These are phyloP conservation scores for Batillaria attramentaria DNA, from an alignment of 1,140 invertebrate species.

Conservation along the genomic window DNA sequence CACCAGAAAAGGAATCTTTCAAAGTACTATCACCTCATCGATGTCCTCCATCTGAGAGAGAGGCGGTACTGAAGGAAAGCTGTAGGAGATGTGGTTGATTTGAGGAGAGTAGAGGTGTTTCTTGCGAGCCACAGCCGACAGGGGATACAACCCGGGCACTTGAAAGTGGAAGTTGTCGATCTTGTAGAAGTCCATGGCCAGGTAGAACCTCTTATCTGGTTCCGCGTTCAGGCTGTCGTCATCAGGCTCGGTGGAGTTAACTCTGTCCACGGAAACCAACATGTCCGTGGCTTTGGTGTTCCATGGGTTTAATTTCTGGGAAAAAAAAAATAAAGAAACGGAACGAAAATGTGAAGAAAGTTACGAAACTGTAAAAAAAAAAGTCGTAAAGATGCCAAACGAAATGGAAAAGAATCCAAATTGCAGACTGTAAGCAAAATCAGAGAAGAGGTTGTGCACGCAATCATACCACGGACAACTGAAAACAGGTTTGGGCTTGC, in stretches of 20 bases:
- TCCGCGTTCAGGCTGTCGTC: slow-evolving; percentile 70
- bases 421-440: too few relatives aligned
- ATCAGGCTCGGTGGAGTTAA: slow-evolving; percentile 21
- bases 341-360: too few relatives aligned
- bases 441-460: too few relatives aligned
- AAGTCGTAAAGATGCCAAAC: too few relatives aligned
- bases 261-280: slow-evolving; percentile 73
- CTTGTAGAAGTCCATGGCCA: slow-evolving; percentile 59
- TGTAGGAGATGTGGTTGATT: slow-evolving; percentile 88
- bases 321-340: too few relatives aligned
- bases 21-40: slow-evolving; percentile 73
- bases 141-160: slow-evolving; percentile 42
- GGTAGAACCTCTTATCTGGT: slow-evolving; percentile 58
- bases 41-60: slow-evolving; percentile 80
- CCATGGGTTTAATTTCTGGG: slow-evolving; percentile 65
- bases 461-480: too few relatives aligned
- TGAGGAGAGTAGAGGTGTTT: slow-evolving; percentile 83
- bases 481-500: too few relatives aligned
- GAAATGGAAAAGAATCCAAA: too few relatives aligned
- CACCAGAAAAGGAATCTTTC: too few relatives aligned
- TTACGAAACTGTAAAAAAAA: too few relatives aligned
- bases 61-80: slow-evolving; percentile 82
- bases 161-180: slow-evolving; percentile 54
- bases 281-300: slow-evolving; percentile 74
- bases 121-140: slow-evolving; percentile 74